Percentiles rank a stretch among this genome's conserved stretches.
Evolutionary conservation across 2,888 invertebrate genomes (phyloP).

Genomic region (Eupithecia inturbata): DNA sequence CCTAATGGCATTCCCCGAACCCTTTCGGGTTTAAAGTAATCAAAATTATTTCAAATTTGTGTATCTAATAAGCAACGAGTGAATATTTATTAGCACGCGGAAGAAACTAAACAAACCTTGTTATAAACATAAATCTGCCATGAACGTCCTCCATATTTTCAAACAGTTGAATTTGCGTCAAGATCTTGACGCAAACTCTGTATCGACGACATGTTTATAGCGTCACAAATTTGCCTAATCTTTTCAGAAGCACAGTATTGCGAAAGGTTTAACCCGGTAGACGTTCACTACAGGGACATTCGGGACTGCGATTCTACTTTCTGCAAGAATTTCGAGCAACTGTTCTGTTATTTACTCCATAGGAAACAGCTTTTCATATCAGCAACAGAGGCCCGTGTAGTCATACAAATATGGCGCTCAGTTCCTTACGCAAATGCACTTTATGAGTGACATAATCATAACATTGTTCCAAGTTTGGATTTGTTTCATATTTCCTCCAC

Average conservation of each 20-base stretch:
- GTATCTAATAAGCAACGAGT: constrained; percentile 9
- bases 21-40: constrained; percentile 4
- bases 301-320: constrained; percentile 29
- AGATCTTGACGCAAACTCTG: constrained; percentile 32
- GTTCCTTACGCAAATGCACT: constrained; percentile 72
- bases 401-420: constrained; percentile 69
- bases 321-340: constrained; percentile 33
- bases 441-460: constrained; percentile 75
- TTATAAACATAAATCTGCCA: constrained; percentile 32
- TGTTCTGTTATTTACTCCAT: constrained; percentile 73
- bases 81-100: constrained; percentile 5
- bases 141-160: constrained; percentile 30
- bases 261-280: constrained; percentile 29
- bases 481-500: constrained; percentile 62
- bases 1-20: background rate
- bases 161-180: constrained; percentile 27
- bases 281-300: constrained; percentile 22
- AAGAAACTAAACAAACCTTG: constrained; percentile 14
- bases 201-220: constrained; percentile 38
- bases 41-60: constrained; percentile 21
- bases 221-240: constrained; percentile 34
- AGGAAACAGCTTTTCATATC: constrained; percentile 80
- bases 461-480: constrained; percentile 69
- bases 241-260: constrained; percentile 24
- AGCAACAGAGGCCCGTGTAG: constrained; percentile 68